A percentile compares a stretch with the other conserved stretches of the same genome.
Conservation (phyloP, 1,140 invertebrate genomes). For the Notospermus geniculatus region DNA sequence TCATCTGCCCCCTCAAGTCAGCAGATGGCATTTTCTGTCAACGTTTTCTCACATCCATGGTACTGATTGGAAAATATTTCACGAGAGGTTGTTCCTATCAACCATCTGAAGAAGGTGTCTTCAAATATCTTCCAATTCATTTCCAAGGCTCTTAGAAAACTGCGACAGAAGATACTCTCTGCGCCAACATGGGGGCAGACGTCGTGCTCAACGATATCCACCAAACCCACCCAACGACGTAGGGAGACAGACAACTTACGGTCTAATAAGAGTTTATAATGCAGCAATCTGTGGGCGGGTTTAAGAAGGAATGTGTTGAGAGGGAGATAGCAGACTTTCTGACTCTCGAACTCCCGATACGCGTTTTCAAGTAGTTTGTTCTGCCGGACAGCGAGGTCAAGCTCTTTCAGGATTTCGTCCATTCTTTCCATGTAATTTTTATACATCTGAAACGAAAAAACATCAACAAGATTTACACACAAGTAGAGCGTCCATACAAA, state of each 20-base stretch:
- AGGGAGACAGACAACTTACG: no score
- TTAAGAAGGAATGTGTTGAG: constrained; percentile 83
- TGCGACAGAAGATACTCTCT: no score
- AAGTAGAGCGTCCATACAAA: not conserved
- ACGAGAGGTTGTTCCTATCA: no score
- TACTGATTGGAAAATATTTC: no score
- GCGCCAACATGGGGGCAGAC: no score
- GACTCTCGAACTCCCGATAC: constrained; percentile 80
- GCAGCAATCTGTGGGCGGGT: constrained; percentile 82
- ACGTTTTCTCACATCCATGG: no score
- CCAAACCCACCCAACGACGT: not conserved
- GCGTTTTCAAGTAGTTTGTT: constrained; percentile 75
- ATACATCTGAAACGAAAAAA: constrained; percentile 66
- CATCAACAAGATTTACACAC: not conserved
- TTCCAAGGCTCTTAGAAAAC: no score
- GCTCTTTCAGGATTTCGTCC: constrained; percentile 69
- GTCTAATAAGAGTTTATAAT: constrained; percentile 80
- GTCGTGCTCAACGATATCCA: not conserved
- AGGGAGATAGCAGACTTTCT: constrained; percentile 75
- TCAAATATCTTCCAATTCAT: no score
- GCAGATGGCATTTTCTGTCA: no score
- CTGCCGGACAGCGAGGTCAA: constrained; percentile 71
- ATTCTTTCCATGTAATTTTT: constrained; percentile 77
- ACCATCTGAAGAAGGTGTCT: no score
- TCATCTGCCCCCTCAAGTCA: no score